Evolutionary conservation across 1,140 invertebrate genomes (phyloP).

Genomic region (Anastatus disparis): DNA sequence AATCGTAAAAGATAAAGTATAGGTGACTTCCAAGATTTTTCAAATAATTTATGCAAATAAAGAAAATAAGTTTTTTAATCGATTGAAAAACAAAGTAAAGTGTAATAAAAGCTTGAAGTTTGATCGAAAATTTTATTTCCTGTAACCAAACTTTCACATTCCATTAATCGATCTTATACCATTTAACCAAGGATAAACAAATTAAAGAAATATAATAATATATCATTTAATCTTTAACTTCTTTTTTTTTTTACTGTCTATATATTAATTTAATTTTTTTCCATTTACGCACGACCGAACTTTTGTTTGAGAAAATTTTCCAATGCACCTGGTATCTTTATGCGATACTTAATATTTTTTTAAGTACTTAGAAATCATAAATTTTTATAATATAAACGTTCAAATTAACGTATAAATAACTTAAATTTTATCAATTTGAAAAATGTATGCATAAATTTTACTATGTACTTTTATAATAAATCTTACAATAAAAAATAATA

Average conservation of each 20-base stretch:
- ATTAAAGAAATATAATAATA: not conserved
- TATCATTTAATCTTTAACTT: conserved; percentile 8
- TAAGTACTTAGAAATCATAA: too few relatives aligned
- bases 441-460: too few relatives aligned
- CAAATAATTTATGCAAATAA: conserved; percentile 3
- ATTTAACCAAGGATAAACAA: conserved; percentile 19
- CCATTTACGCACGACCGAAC: too few relatives aligned
- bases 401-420: not conserved
- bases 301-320: too few relatives aligned
- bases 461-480: too few relatives aligned
- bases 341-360: too few relatives aligned
- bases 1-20: not conserved
- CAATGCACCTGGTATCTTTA: too few relatives aligned
- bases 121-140: not conserved
- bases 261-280: too few relatives aligned
- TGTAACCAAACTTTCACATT: conserved; percentile 26
- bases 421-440: not conserved
- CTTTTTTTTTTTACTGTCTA: too few relatives aligned
- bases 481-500: too few relatives aligned
- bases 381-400: too few relatives aligned
- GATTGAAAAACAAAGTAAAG: not conserved
- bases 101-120: too few relatives aligned
- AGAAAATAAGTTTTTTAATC: not conserved
- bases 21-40: not conserved
- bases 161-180: not conserved